Evolutionary conservation across 2,888 invertebrate species (phyloP).

Genomic region (Dexiosoma caninum): DNA sequence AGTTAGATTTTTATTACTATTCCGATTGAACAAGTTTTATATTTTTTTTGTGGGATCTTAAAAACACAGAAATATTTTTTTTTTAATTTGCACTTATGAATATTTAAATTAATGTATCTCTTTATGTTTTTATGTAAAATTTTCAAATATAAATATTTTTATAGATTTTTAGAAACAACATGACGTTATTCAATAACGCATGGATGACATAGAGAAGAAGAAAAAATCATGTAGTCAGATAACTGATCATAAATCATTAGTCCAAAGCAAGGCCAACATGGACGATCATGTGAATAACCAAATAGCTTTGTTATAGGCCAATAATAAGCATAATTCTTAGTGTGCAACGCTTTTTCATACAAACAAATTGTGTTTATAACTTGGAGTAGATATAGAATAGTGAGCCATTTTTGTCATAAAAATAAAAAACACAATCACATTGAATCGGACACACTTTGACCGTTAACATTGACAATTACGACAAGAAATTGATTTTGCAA

Average conservation of each 20-base stretch:
- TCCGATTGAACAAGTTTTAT: conserved; percentile 20
- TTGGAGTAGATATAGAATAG: not conserved
- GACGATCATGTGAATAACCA: not conserved
- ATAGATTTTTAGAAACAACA: not conserved
- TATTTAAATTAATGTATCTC: not conserved
- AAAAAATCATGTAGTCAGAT: not conserved
- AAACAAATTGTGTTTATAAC: not conserved
- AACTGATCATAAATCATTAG: conserved; percentile 9
- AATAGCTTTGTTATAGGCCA: not conserved
- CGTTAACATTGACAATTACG: too few relatives aligned
- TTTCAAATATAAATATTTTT: not conserved
- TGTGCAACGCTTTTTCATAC: not conserved
- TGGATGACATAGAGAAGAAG: too few relatives aligned
- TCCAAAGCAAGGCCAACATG: conserved; percentile 24
- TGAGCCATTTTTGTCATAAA: not conserved
- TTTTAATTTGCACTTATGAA: too few relatives aligned
- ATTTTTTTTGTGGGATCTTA: conserved; percentile 27
- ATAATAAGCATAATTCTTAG: not conserved
- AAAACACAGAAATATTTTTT: not conserved
- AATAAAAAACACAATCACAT: too few relatives aligned
- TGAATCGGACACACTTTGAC: too few relatives aligned
- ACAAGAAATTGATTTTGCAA: too few relatives aligned
- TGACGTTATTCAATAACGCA: not conserved
- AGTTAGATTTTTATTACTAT: not conserved
- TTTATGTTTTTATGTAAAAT: not conserved